Conservation (phyloP, 1,140 invertebrate genomes). For the Cheumatopsyche charites region DNA sequence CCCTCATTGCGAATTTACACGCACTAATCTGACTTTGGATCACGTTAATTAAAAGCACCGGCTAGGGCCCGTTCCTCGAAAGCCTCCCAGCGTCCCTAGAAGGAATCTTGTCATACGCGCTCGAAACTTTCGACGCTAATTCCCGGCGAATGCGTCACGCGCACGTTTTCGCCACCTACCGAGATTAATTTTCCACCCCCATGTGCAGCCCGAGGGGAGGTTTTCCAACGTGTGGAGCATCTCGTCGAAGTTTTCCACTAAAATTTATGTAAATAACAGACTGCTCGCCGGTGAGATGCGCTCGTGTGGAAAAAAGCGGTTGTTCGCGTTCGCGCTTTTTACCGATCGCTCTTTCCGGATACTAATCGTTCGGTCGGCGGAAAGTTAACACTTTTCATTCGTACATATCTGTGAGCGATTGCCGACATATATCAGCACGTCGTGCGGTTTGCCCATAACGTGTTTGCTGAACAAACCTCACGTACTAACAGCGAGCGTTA, state of each 20-base stretch:
- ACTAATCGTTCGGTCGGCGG: constrained; percentile 18
- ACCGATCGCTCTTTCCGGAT: constrained; percentile 8
- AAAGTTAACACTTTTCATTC: constrained; percentile 24
- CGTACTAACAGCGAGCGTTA: too few relatives aligned
- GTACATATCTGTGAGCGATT: constrained; percentile 22
- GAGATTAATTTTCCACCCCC: constrained; percentile 39
- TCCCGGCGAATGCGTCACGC: constrained; percentile 41
- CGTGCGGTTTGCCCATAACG: too few relatives aligned
- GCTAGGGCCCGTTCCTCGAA: neutral
- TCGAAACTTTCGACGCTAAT: constrained; percentile 43
- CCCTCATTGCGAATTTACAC: too few relatives aligned
- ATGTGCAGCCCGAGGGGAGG: neutral
- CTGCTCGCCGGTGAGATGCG: too few relatives aligned
- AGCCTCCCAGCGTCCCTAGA: too few relatives aligned
- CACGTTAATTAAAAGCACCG: too few relatives aligned
- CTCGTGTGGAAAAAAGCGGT: neutral
- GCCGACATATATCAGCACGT: constrained; percentile 4
- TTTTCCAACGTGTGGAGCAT: constrained; percentile 17
- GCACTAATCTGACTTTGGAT: too few relatives aligned
- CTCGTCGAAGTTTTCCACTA: constrained; percentile 43
- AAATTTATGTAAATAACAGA: constrained; percentile 45
- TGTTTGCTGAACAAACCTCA: too few relatives aligned
- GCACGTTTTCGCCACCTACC: constrained; percentile 30
- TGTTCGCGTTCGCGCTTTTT: constrained; percentile 9
- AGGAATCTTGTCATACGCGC: constrained; percentile 8